Conservation (phyloP, 2,797 vertebrate species). For the Enteromius paludinosus region DNA sequence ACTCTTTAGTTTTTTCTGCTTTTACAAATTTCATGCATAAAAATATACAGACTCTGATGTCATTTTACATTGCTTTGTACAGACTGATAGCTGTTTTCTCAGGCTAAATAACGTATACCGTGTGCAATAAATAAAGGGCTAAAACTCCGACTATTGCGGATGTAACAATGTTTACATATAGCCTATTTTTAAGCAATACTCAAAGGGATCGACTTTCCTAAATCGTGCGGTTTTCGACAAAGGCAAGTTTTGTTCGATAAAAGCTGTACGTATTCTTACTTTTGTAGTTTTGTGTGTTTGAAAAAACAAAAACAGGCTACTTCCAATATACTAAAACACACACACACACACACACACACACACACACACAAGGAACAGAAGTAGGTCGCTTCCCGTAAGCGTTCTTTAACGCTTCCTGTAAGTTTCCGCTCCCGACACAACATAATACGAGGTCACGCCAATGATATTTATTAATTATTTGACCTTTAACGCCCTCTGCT, state of each 20-base stretch:
- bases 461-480: slow-evolving; percentile 85
- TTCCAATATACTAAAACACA: background rate
- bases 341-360: no score
- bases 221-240: background rate
- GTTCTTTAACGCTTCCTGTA: background rate
- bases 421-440: background rate
- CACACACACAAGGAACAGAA: background rate
- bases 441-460: slow-evolving; percentile 69
- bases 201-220: background rate
- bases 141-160: background rate
- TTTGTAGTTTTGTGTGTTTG: background rate
- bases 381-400: background rate
- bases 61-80: background rate
- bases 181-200: background rate
- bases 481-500: slow-evolving; percentile 84
- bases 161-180: background rate
- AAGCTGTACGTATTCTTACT: background rate
- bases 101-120: no score
- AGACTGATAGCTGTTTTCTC: background rate
- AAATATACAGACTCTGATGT: background rate
- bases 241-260: background rate
- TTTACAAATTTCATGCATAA: background rate
- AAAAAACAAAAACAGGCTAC: background rate
- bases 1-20: background rate
- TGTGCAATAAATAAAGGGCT: background rate